Evolutionary conservation across 35 echinoderm and acorn worm genomes (phyloP), one percentile per base, ranked within the genome.

Genomic region (Acanthaster planci): DNA sequence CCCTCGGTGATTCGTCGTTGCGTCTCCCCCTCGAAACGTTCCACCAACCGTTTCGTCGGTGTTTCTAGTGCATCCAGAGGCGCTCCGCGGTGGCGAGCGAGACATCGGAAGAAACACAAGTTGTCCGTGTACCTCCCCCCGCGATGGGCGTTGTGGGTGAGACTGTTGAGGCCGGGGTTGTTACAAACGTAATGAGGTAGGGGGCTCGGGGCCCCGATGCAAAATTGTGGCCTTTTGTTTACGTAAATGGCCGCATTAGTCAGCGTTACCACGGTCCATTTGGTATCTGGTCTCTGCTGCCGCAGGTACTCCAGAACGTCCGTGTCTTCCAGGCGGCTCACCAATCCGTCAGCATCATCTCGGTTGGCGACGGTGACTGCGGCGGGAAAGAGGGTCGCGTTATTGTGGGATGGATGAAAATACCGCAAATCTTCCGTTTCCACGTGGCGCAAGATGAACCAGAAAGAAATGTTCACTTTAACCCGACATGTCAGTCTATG

Each of bases 401-500:
- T 79, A 8, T 75, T 90, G 14, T 39, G 8, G 80, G 84, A 90
- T 12, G n/a, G n/a, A n/a, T n/a, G n/a, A n/a, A n/a, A n/a, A n/a
- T n/a, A n/a, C n/a, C n/a, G n/a, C n/a, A n/a, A n/a, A n/a, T n/a
- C n/a, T n/a, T n/a, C n/a, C n/a, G n/a, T n/a, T n/a, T n/a, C n/a
- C n/a, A n/a, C n/a, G n/a, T n/a, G n/a, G n/a, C n/a, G n/a, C n/a
- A n/a, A n/a, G n/a, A n/a, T n/a, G n/a, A n/a, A n/a, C n/a, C 87
- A 79, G 44, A 90, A 84, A 10, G 80, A 26, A n/a, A 77, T 67
- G 53, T 90, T 90, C 4, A 84, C 26, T 56, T 90, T 90, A 23
- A 87, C 80, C 42, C 32, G 39, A 23, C 31, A 18, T 58, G 16
- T 39, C 55, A 81, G 78, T 39, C 80, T 31, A 15, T 82, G 18